Evolutionary conservation across 2,888 invertebrate genomes (phyloP).

Genomic region (Cosmia trapezina): DNA sequence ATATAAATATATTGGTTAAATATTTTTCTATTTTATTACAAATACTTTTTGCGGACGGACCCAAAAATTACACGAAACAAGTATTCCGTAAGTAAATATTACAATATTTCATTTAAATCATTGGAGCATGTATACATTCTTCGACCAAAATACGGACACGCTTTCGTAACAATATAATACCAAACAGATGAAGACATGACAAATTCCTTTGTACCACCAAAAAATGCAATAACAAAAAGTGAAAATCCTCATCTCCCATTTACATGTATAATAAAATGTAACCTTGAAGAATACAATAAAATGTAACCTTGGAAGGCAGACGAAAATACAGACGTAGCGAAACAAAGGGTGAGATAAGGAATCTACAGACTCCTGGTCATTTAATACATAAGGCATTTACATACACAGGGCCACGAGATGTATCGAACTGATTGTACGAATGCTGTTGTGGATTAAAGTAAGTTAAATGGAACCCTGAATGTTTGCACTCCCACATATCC

Average conservation of each 20-base stretch:
- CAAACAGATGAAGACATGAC: conserved; percentile 29
- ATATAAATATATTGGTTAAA: no score
- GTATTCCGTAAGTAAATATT: conserved; percentile 12
- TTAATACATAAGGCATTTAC: conserved; percentile 84
- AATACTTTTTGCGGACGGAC: no score
- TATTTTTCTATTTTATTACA: no score
- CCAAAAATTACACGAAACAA: conserved; percentile 2
- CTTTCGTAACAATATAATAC: background rate
- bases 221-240: conserved; percentile 40
- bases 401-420: conserved; percentile 80
- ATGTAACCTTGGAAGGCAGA: conserved; percentile 67
- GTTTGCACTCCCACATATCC: conserved; percentile 74
- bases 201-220: conserved; percentile 34
- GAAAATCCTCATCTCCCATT: conserved; percentile 29
- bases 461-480: conserved; percentile 83
- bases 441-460: conserved; percentile 77
- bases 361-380: conserved; percentile 75
- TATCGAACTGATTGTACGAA: conserved; percentile 76
- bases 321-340: conserved; percentile 67
- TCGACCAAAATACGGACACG: conserved; percentile 1
- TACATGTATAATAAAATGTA: conserved; percentile 57
- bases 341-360: conserved; percentile 78
- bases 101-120: background rate
- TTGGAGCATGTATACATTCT: background rate
- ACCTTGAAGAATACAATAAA: conserved; percentile 60